Percentiles rank a stretch among this genome's conserved stretches.
Evolutionary conservation across 2,888 invertebrate species (phyloP).

Genomic region (Icerya purchasi): DNA sequence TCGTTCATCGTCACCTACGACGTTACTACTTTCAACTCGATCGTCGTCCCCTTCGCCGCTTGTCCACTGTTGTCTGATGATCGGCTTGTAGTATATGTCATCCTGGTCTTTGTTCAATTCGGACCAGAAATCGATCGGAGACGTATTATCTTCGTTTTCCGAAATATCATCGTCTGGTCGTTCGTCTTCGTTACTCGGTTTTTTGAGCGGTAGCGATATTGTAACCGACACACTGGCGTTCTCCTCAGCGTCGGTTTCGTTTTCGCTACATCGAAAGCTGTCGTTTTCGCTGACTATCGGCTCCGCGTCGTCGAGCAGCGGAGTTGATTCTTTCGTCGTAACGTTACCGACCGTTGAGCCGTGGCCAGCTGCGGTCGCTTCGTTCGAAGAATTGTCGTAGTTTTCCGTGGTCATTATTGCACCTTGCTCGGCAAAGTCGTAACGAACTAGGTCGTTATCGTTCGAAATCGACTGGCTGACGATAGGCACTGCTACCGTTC

Average conservation of each 20-base stretch:
- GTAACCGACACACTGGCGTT: not conserved
- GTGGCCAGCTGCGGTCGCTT: not conserved
- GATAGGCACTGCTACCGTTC: not conserved
- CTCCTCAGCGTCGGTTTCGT: not conserved
- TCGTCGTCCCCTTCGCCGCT: too few species aligned
- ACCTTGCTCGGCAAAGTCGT: not conserved
- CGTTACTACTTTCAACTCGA: too few species aligned
- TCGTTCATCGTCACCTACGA: too few species aligned
- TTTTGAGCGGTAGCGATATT: not conserved
- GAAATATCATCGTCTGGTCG: not conserved
- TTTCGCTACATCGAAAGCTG: too few species aligned
- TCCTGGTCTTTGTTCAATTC: conserved; percentile 7
- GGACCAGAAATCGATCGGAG: conserved; percentile 8
- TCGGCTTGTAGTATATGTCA: conserved; percentile 1
- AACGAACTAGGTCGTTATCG: not conserved
- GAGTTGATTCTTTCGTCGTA: not conserved
- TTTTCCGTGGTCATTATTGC: not conserved
- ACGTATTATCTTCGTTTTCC: too few species aligned
- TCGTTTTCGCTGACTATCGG: not conserved
- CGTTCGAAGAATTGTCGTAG: not conserved
- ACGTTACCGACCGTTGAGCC: not conserved
- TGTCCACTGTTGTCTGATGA: too few species aligned
- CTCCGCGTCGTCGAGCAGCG: too few species aligned
- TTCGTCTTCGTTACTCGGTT: not conserved
- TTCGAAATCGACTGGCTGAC: not conserved